Conservation (phyloP, 2,113 vertebrate species). For the Tautogolabrus adspersus region DNA sequence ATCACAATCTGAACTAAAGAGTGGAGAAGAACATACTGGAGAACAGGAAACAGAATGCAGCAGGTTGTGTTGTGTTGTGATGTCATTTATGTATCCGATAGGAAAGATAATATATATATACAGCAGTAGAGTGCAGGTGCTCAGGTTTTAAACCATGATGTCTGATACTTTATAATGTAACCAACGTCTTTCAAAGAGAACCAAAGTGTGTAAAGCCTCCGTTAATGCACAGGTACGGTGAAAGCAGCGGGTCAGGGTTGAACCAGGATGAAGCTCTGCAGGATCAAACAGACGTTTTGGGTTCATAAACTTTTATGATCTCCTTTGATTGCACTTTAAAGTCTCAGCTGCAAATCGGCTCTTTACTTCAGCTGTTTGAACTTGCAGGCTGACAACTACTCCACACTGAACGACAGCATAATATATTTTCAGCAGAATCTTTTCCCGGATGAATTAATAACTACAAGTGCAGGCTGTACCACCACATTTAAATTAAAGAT, state of each 20-base stretch:
- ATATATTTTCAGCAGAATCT: not conserved
- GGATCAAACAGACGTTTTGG: not conserved
- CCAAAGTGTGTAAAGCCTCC: not conserved
- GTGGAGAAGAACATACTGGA: too few relatives aligned
- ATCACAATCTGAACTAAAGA: too few relatives aligned
- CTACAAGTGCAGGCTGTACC: not conserved
- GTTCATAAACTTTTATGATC: not conserved
- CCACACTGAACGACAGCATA: not conserved
- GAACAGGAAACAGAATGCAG: too few relatives aligned
- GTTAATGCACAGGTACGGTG: not conserved
- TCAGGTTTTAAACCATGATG: too few relatives aligned
- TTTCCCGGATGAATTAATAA: not conserved
- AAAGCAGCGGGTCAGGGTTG: not conserved
- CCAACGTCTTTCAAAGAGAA: not conserved
- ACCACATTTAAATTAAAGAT: not conserved
- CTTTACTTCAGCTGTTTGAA: not conserved
- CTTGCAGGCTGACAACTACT: not conserved
- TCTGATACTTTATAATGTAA: not conserved
- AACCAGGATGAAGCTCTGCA: not conserved
- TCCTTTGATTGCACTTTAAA: slow-evolving; percentile 1
- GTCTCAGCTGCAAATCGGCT: not conserved
- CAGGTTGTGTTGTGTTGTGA: too few relatives aligned
- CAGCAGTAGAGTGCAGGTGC: too few relatives aligned
- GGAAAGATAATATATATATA: too few relatives aligned
- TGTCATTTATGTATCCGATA: too few relatives aligned